phyloP scores from a whole-genome alignment of 2,888 invertebrate genomes.

The Portevinia maculata region DNA sequence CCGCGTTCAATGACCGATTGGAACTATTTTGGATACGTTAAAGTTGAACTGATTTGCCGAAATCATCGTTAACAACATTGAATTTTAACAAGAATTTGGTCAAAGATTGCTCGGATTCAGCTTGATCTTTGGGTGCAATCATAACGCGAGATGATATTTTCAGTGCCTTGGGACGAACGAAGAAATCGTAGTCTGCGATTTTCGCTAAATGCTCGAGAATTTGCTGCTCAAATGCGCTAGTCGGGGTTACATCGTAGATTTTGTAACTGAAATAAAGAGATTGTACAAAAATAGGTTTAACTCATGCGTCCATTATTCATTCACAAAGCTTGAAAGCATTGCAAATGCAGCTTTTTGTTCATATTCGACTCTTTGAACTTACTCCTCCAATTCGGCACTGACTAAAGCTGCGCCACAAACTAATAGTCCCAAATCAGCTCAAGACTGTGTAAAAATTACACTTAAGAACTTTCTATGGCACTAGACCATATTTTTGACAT shows the following conservation, averaged over 20 bases:
- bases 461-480: no score
- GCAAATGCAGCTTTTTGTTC: not conserved
- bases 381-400: constrained; percentile 67
- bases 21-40: constrained; percentile 74
- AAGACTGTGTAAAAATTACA: no score
- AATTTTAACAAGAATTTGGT: constrained; percentile 75
- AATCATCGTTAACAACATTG: constrained; percentile 70
- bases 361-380: constrained; percentile 5
- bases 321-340: no score
- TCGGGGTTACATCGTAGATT: constrained; percentile 77
- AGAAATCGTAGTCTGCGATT: constrained; percentile 78
- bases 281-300: not conserved
- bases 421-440: constrained; percentile 41
- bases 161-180: constrained; percentile 74
- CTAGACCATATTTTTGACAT: no score
- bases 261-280: constrained; percentile 76
- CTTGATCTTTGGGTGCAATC: constrained; percentile 76
- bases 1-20: constrained; percentile 76
- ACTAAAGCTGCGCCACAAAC: constrained; percentile 52
- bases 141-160: constrained; percentile 77
- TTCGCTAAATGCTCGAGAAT: constrained; percentile 75
- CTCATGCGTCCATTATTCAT: not conserved
- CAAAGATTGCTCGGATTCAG: constrained; percentile 76
- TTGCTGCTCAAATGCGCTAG: constrained; percentile 69
- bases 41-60: constrained; percentile 76